Evolutionary conservation across 2,888 invertebrate species (phyloP).

Genomic region (Drosophila atripex): DNA sequence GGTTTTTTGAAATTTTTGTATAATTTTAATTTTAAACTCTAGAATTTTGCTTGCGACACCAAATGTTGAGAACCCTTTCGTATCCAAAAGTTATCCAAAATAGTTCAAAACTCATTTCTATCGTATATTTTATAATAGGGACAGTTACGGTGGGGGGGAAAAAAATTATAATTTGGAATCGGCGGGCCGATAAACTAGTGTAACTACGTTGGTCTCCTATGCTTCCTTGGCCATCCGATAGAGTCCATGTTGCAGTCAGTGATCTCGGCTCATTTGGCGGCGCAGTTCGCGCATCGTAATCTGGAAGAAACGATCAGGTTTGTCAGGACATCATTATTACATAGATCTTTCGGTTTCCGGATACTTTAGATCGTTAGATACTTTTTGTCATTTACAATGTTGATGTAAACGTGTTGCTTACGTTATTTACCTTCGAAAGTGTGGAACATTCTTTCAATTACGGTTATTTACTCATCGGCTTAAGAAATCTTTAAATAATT

Average conservation of each 20-base stretch:
- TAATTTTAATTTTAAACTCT: no score
- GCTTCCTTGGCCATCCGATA: neutral
- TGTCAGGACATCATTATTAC: neutral
- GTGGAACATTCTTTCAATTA: slow-evolving; percentile 49
- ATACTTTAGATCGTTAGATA: slow-evolving; percentile 41
- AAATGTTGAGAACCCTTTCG: neutral
- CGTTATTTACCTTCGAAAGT: slow-evolving; percentile 64
- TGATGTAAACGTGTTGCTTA: slow-evolving; percentile 46
- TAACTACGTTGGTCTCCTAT: neutral
- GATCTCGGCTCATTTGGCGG: slow-evolving; percentile 55
- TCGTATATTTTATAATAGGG: neutral
- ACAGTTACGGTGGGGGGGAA: neutral
- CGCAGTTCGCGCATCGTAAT: slow-evolving; percentile 70
- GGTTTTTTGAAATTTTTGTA: no score
- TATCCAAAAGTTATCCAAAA: neutral
- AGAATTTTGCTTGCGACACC: neutral
- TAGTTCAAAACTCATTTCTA: neutral
- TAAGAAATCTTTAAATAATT: slow-evolving; percentile 57
- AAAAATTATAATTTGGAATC: neutral
- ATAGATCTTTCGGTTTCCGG: neutral
- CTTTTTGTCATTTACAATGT: slow-evolving; percentile 50
- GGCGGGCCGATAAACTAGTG: neutral
- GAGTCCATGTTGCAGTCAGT: slow-evolving; percentile 2
- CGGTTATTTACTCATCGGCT: slow-evolving; percentile 55
- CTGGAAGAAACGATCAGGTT: slow-evolving; percentile 49